Conservation (phyloP, 2,113 vertebrate genomes). For the Psilopsiagon aymara region DNA sequence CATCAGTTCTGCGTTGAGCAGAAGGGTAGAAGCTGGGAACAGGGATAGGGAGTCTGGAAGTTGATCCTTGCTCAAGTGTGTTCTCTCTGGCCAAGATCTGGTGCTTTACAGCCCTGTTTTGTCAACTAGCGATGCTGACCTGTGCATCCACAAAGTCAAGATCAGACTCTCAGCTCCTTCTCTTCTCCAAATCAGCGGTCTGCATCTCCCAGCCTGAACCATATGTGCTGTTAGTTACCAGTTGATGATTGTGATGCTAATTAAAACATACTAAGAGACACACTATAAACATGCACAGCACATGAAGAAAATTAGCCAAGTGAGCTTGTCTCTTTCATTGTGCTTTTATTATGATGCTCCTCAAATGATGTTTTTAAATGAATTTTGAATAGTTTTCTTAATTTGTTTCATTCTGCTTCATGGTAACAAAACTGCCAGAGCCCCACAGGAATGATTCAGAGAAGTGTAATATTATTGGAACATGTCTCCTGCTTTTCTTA, state of each 20-base stretch:
- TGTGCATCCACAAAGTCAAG: not conserved
- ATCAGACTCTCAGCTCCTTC: not conserved
- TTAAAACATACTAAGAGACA: slow-evolving; percentile 71
- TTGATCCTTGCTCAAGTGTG: not conserved
- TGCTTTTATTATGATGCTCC: slow-evolving; percentile 84
- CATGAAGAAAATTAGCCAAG: slow-evolving; percentile 78
- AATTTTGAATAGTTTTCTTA: slow-evolving; percentile 82
- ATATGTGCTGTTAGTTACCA: slow-evolving; percentile 12
- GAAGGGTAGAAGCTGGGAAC: not conserved
- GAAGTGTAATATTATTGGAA: slow-evolving; percentile 75
- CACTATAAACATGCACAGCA: slow-evolving; percentile 57
- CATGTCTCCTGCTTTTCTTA: slow-evolving; percentile 77
- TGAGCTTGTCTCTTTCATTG: slow-evolving; percentile 76
- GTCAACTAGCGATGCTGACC: not conserved
- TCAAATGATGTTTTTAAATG: slow-evolving; percentile 83
- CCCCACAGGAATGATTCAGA: slow-evolving; percentile 77
- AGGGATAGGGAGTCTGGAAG: not conserved
- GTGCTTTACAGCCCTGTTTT: not conserved
- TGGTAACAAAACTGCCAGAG: slow-evolving; percentile 61
- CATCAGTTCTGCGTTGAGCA: fast-evolving
- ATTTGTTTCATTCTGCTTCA: slow-evolving; percentile 80
- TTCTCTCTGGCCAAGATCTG: not conserved
- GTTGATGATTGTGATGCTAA: slow-evolving; percentile 62
- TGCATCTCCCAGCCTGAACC: not conserved
- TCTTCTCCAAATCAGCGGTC: not conserved